These are phyloP conservation scores for Conus canariensis DNA, from an alignment of 2,888 invertebrate species.

Conservation along the genomic window DNA sequence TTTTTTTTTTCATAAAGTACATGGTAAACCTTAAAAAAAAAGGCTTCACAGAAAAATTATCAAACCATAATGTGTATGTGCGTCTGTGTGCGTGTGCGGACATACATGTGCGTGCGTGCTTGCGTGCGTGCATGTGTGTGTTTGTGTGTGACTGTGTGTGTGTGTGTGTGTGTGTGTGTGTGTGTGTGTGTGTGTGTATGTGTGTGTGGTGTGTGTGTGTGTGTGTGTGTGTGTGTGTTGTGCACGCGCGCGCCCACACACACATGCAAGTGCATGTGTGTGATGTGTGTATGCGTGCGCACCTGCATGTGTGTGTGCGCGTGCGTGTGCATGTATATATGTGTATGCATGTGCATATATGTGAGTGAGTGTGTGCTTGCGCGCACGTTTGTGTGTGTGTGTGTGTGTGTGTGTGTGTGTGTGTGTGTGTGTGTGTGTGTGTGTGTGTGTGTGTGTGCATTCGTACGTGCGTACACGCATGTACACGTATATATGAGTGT, in stretches of 20 bases:
- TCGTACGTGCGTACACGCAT: background rate
- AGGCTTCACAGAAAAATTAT: too few species aligned
- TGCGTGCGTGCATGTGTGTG: too few species aligned
- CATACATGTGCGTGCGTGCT: too few species aligned
- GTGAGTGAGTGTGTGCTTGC: background rate
- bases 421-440: background rate
- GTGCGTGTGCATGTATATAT: background rate
- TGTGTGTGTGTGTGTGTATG: background rate
- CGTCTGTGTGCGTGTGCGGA: too few species aligned
- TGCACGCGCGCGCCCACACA: background rate
- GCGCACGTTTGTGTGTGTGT: background rate
- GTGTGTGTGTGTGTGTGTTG: background rate
- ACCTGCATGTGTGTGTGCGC: background rate
- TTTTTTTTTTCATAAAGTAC: too few species aligned
- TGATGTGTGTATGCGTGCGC: background rate
- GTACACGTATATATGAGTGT: background rate
- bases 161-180: background rate
- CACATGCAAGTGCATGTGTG: background rate
- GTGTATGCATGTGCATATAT: background rate
- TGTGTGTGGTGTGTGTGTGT: background rate
- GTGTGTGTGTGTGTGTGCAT: background rate
- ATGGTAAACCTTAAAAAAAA: too few species aligned
- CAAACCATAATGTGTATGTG: too few species aligned
- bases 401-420: background rate
- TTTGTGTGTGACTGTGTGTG: background rate